Evolutionary conservation across 2,888 invertebrate species (phyloP).

Genomic region (Euproctis similis): DNA sequence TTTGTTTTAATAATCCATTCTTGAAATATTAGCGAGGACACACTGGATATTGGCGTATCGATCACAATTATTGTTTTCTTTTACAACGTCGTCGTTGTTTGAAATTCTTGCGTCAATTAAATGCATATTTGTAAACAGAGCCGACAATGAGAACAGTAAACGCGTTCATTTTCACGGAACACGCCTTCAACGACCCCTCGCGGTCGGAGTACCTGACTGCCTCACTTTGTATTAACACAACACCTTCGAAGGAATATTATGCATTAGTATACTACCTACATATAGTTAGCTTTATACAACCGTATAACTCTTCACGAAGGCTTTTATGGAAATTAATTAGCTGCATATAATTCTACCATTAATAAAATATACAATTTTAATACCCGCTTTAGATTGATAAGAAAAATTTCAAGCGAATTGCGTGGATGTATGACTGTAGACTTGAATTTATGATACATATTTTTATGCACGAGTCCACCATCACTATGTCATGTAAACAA

Average conservation of each 20-base stretch:
- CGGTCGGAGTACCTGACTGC: constrained; percentile 11
- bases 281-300: constrained; percentile 29
- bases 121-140: constrained; percentile 62
- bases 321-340: constrained; percentile 15
- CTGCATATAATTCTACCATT: neutral
- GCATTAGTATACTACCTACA: constrained; percentile 11
- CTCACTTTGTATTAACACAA: constrained; percentile 37
- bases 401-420: no score
- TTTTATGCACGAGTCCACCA: no score
- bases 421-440: no score
- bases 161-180: constrained; percentile 53
- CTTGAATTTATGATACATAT: no score
- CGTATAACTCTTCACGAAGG: constrained; percentile 18
- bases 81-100: constrained; percentile 48
- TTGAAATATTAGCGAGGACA: no score
- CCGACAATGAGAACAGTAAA: constrained; percentile 41
- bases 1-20: no score
- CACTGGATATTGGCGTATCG: no score
- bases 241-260: constrained; percentile 35
- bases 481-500: no score
- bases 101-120: constrained; percentile 64
- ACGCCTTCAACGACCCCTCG: constrained; percentile 34
- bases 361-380: no score
- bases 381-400: no score
- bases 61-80: constrained; percentile 47